phyloP scores from a whole-genome alignment of 2,888 invertebrate species.

The Stictocephala bisonia region DNA sequence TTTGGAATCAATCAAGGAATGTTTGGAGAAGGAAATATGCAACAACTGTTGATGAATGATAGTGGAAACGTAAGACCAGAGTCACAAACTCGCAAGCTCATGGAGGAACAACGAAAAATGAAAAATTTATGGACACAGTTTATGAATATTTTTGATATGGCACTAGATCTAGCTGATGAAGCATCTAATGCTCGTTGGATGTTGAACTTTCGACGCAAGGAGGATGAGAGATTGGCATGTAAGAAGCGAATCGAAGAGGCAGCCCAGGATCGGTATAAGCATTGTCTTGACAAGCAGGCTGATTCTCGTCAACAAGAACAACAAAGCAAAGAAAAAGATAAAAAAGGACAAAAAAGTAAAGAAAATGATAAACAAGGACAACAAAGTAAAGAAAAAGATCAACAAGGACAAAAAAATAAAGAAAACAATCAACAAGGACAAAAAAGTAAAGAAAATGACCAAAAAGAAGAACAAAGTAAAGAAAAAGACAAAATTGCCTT shows the following conservation, averaged over 20 bases:
- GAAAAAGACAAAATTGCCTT: neutral
- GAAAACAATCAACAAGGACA: too few relatives aligned
- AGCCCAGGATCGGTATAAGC: neutral
- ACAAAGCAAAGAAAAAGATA: too few relatives aligned
- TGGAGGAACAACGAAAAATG: conserved; percentile 16
- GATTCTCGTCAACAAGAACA: too few relatives aligned
- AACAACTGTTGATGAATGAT: too few relatives aligned
- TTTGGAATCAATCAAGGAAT: too few relatives aligned
- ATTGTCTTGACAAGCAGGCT: too few relatives aligned
- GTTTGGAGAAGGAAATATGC: too few relatives aligned
- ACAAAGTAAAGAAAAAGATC: too few relatives aligned
- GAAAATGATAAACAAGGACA: too few relatives aligned
- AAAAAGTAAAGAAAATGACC: neutral
- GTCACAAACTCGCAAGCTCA: neutral
- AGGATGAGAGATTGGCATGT: conserved; percentile 10
- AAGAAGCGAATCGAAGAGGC: conserved; percentile 20
- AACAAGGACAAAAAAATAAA: too few relatives aligned
- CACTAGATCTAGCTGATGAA: conserved; percentile 22
- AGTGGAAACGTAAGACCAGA: too few relatives aligned
- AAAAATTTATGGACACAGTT: conserved; percentile 32
- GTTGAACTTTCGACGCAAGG: neutral
- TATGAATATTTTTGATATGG: conserved; percentile 27
- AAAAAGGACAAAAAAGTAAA: too few relatives aligned
- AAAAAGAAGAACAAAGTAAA: neutral
- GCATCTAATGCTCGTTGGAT: conserved; percentile 16